Evolutionary conservation across 2,113 vertebrate species (phyloP), one percentile per base, ranked within the genome.

Genomic region (Peromyscus polionotus): DNA sequence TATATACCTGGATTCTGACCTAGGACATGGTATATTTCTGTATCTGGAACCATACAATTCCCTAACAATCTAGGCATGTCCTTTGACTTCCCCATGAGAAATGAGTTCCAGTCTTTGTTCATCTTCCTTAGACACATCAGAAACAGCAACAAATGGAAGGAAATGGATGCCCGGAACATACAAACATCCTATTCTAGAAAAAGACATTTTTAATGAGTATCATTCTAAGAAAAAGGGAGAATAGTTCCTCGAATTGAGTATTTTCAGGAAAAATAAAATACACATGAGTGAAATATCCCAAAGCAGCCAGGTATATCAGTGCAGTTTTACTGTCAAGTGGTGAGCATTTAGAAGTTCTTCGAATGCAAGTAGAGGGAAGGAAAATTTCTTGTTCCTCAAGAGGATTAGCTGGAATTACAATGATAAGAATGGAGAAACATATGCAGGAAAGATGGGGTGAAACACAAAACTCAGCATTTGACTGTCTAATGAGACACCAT

Each of bases 261-360:
- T 86, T 92, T 95, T 57, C 70, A 14, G 67, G 45, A 92, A 81
- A 81, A 92, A 77, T 83, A 81, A 95, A 95, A 91, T 88, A 76
- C 57, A 67, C 79, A 86, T 85, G 67, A 97, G 42, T 39, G 6
- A 90, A 93, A 59, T 20, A n/a, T 57, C 91, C 9, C 85, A 95
- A 92, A 90, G 51, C 70, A 93, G 51, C n/a, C 70, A 84, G 16
- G 59, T 73, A 16, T 20, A 61, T 8, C 63, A n/a, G 24, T 68
- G 63, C 33, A 51, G 28, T 65, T 76, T 97, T 87, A 59, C 79
- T 88, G 36, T 22, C 17, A 26, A 94, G 39, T 3, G 19, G 88
- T 42, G 68, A 77, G 70, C 76, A n/a, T 94, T 84, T 61, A 39
- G 16, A 77, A 67, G 42, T 76, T 89, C 76, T 91, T 95, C 92